Base-by-base conservation (phyloP, 1,140 invertebrate species). In the Leptoteleia sp. region DNA sequence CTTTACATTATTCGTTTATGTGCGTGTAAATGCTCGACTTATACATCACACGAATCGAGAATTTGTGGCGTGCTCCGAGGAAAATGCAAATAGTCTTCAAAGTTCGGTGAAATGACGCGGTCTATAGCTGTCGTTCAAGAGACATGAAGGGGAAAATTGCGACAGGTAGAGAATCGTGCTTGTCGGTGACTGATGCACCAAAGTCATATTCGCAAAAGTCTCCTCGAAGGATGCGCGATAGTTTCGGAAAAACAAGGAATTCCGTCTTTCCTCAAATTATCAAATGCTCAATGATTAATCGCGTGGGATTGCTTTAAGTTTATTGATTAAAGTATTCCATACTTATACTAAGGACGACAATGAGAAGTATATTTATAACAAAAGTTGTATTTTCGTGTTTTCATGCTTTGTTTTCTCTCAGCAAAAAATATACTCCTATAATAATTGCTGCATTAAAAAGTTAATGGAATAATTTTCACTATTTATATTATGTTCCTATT, bases 31-130 rank as follows among this genome's bases (percentile, higher is more conserved):
- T 64, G 59, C 42, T 22, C 27, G 45, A 67, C 71, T 65, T 67
- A 59, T 59, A 61, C 61, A 40, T 59, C 61, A 61, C 25, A 38
- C 22, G 45, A 59, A 52, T 61, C 37, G 38, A 47, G 54, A 52
- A 57, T 61, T 76, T 47, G 62, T 11, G 72, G 54, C 61, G 29
- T 61, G 45, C 62, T 45, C 47, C 47, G 62, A 59, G 54, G 72
- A 76, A 76, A 76, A 76, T 76, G 72, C 72, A 76, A 76, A 76
- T 76, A 76, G 72, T 62, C 72, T 61, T 62, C 55, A 62, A 76
- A 76, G 62, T 76, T 76, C 40, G 33, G 72, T 76, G 72, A 76
- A 76, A 76, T 76, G 62, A 62, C 48, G 62, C 62, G 72, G 55
- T 68, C 72, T 76, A 67, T 61, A 35, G 72, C 54, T 76, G 72